These are phyloP conservation scores for Calameuta pallipes DNA, from an alignment of 2,888 invertebrate genomes.

Conservation along the genomic window DNA sequence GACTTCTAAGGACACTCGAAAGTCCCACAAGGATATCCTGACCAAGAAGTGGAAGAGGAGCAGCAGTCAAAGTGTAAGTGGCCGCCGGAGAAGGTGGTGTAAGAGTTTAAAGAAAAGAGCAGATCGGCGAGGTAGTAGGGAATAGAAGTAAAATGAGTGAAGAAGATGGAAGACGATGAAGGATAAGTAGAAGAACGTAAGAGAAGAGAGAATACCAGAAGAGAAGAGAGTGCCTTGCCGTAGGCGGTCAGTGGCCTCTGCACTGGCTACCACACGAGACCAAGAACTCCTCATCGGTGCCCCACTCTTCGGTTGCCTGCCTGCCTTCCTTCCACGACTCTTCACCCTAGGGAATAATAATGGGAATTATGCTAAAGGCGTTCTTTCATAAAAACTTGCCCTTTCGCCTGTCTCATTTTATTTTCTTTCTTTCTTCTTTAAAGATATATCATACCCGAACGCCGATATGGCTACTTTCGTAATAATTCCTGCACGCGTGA, in stretches of 20 bases:
- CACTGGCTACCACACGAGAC: slow-evolving; percentile 49
- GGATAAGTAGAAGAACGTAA: slow-evolving; percentile 32
- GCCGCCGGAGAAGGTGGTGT: background rate
- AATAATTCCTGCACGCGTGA: background rate
- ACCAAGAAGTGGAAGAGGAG: background rate
- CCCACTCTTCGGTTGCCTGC: slow-evolving; percentile 17
- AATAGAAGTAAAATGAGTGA: slow-evolving; percentile 1
- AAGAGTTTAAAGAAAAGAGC: background rate
- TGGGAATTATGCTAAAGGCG: slow-evolving; percentile 40
- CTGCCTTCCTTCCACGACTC: slow-evolving; percentile 10
- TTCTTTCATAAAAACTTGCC: slow-evolving; percentile 1
- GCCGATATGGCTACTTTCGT: background rate
- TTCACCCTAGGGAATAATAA: slow-evolving; percentile 42
- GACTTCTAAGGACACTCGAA: background rate
- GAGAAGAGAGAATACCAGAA: slow-evolving; percentile 20
- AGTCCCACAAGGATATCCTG: background rate
- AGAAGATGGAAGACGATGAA: slow-evolving; percentile 15
- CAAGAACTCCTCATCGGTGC: slow-evolving; percentile 24
- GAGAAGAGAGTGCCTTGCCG: slow-evolving; percentile 58
- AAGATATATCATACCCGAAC: background rate
- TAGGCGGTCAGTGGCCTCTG: slow-evolving; percentile 65
- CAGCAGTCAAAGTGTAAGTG: background rate
- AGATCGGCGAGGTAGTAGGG: background rate
- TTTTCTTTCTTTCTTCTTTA: background rate
- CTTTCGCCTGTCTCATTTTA: slow-evolving; percentile 7